phyloP scores from a whole-genome alignment of 2,797 vertebrate genomes.

The Acrossocheilus wenchowensis region DNA sequence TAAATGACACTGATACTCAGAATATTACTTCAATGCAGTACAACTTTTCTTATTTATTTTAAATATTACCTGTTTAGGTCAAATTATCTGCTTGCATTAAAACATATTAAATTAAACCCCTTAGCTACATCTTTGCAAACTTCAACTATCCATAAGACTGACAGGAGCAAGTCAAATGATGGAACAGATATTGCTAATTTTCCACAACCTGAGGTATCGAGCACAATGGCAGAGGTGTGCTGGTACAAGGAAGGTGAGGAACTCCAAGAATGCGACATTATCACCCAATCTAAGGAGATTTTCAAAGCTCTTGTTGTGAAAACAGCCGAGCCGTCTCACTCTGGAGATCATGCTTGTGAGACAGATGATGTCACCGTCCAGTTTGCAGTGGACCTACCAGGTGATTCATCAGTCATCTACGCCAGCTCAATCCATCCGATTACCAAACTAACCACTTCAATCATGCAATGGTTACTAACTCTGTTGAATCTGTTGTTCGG shows the following conservation, averaged over 20 bases:
- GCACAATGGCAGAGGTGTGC: constrained; percentile 71
- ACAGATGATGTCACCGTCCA: constrained; percentile 78
- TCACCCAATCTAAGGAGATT: constrained; percentile 78
- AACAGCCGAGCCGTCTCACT: constrained; percentile 71
- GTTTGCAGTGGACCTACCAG: constrained; percentile 84
- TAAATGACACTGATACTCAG: neutral
- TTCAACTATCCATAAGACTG: constrained; percentile 71
- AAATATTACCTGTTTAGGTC: constrained; percentile 41
- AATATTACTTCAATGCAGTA: neutral
- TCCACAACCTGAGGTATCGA: constrained; percentile 84
- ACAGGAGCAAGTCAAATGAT: constrained; percentile 71
- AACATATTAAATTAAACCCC: constrained; percentile 66
- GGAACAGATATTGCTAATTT: constrained; percentile 75
- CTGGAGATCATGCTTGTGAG: constrained; percentile 80
- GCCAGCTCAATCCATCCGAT: constrained; percentile 62
- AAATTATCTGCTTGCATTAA: constrained; percentile 48
- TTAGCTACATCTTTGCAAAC: constrained; percentile 76
- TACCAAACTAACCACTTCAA: constrained; percentile 65
- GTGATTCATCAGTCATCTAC: constrained; percentile 73
- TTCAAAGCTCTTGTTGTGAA: constrained; percentile 77
- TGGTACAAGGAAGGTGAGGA: constrained; percentile 84
- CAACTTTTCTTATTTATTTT: neutral
- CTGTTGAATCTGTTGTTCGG: constrained; percentile 39
- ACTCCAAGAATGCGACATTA: constrained; percentile 69
- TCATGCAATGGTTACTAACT: constrained; percentile 72